Evolutionary conservation across 1,140 invertebrate genomes (phyloP), one percentile per base, ranked within the genome.

Genomic region (Laodelphax striatellus): DNA sequence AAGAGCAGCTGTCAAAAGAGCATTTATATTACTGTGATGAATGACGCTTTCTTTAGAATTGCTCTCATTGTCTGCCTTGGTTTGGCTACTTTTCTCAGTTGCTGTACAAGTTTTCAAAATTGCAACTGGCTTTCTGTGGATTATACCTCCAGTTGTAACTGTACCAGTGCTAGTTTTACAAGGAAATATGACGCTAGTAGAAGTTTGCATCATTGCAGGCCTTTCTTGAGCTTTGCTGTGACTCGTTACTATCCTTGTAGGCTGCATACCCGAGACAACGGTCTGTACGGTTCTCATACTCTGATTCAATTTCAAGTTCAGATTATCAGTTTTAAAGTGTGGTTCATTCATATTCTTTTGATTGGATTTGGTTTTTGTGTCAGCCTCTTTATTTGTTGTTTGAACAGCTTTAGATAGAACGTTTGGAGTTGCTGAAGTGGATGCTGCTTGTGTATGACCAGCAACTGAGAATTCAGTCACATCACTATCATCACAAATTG

Each of bases 1-100:
- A 16, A 75, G 60, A 21, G 73, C 73, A 22, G 74, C 73, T 17
- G 74, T 71, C 55, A 75, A 57, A 24, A 75, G 67, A 19, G 72
- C 72, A 64, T 69, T 73, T 72, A 75, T 73, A 64, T 73, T 75
- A 64, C 68, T 73, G 58, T 71, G 70, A 42, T 71, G 70, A 42
- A 74, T 75, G 31, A 73, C 69, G 17, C 68, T 70, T 62, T 74
- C 73, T 66, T 74, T 74, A 10, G 70, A 68, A 22, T 53, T 65
- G 21, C n/a, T 60, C 17, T 63, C 60, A 54, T 19, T 50, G 22
- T 66, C 64, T 17, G 50, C 5, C 52, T 63, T 62, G 31, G 43
- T 50, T 56, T 50, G 31, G 5, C 34, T 43, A n/a, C 41, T 10
- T 34, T 59, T 63, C 21, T 57, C 60, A 21, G n/a, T 28, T 24